Evolutionary conservation across 2,113 vertebrate genomes (phyloP).

Genomic region (Anthoscopus minutus): DNA sequence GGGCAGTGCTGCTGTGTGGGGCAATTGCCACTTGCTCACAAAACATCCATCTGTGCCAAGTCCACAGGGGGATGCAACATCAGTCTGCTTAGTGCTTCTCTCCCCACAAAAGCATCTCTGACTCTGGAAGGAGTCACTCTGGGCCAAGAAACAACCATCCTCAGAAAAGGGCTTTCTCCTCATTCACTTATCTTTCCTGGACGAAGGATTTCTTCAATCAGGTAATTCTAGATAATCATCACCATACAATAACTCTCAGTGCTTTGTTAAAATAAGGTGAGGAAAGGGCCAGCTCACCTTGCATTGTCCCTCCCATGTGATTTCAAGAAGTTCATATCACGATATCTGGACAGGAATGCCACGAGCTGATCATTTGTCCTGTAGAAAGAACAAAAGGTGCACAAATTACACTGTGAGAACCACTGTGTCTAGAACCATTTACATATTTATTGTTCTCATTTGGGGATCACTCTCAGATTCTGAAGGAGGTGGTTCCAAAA

Average conservation of each 20-base stretch:
- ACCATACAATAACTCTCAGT: neutral
- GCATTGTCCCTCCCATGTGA: slow-evolving; percentile 97
- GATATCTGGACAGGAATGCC: slow-evolving; percentile 92
- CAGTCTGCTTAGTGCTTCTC: neutral
- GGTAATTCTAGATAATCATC: neutral
- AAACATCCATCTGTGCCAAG: fast-evolving
- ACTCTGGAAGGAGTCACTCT: neutral
- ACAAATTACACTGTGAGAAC: neutral
- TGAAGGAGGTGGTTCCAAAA: neutral
- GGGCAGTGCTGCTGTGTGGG: neutral
- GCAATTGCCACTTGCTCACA: neutral
- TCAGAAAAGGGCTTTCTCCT: neutral
- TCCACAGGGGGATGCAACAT: neutral
- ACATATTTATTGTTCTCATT: neutral
- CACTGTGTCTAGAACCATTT: too few species aligned
- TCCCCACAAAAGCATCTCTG: neutral
- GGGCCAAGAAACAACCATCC: neutral
- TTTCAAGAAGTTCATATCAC: slow-evolving; percentile 97
- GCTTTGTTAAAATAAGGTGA: neutral
- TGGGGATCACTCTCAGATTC: neutral
- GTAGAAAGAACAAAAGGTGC: slow-evolving; percentile 4
- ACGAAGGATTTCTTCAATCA: neutral
- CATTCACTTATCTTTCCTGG: neutral
- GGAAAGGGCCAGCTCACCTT: slow-evolving; percentile 72
- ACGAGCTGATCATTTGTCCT: slow-evolving; percentile 97